Evolutionary conservation across 2,113 vertebrate species (phyloP).

Genomic region (Cynopterus brachyotis): DNA sequence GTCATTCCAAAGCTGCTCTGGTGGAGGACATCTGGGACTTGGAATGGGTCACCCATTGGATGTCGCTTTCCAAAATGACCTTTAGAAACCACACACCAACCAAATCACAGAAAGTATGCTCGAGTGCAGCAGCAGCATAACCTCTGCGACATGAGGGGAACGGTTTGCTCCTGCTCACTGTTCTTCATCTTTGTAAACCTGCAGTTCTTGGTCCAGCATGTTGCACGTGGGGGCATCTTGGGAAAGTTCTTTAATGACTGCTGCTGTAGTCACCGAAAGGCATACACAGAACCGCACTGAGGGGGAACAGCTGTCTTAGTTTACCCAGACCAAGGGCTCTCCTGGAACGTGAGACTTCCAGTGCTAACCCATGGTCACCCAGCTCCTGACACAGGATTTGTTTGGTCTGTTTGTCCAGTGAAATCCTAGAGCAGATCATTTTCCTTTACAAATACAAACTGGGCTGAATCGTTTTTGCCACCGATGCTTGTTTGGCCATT

Average conservation of each 20-base stretch:
- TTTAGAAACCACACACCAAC: neutral
- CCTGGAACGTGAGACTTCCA: neutral
- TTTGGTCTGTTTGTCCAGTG: neutral
- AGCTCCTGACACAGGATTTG: neutral
- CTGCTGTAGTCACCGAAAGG: neutral
- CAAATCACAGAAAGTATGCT: no score
- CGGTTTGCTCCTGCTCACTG: fast-evolving
- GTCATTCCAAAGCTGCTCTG: neutral
- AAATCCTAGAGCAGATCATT: neutral
- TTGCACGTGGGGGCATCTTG: neutral
- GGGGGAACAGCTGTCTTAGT: no score
- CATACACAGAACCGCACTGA: neutral
- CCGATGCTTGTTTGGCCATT: neutral
- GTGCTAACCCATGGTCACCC: neutral
- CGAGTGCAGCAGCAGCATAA: neutral
- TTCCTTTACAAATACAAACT: neutral
- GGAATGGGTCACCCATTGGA: neutral
- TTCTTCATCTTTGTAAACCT: neutral
- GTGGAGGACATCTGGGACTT: neutral
- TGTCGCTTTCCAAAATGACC: neutral
- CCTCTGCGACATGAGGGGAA: no score
- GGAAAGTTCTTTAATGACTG: neutral
- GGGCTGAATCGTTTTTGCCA: neutral
- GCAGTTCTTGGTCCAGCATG: neutral
- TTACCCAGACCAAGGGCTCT: neutral